These are phyloP conservation scores for Gephyroberyx darwinii DNA, from an alignment of 2,797 vertebrate genomes.

Conservation along the genomic window DNA sequence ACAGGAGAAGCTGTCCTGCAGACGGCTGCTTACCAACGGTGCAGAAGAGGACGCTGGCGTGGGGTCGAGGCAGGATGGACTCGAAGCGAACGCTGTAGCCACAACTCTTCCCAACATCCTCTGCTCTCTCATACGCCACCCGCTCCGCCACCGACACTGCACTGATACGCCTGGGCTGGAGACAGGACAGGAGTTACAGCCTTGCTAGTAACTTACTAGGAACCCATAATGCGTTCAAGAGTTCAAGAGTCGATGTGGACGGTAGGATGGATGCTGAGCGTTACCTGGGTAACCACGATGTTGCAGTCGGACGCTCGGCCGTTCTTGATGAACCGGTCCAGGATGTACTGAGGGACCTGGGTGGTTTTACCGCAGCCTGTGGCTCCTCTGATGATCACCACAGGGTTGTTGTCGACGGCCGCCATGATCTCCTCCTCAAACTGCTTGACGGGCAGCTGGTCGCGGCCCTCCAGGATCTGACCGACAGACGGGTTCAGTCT, in stretches of 20 bases:
- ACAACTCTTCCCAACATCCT: conserved; percentile 92
- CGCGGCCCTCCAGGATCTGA: conserved; percentile 85
- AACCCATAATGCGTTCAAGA: no score
- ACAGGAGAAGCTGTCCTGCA: not conserved
- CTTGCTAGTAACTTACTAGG: no score
- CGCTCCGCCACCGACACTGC: conserved; percentile 95
- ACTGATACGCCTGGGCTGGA: conserved; percentile 94
- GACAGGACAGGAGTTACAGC: not conserved
- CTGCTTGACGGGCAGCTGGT: conserved; percentile 90
- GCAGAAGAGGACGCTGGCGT: conserved; percentile 95
- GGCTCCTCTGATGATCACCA: conserved; percentile 93
- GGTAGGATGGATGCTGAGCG: not conserved
- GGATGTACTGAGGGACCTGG: conserved; percentile 95
- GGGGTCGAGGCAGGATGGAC: conserved; percentile 91
- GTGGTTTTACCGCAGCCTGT: conserved; percentile 98
- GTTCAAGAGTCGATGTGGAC: conserved; percentile 9
- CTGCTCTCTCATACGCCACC: conserved; percentile 90
- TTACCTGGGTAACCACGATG: conserved; percentile 96
- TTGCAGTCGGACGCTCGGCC: conserved; percentile 89
- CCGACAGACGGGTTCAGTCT: not conserved
- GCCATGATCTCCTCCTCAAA: conserved; percentile 90
- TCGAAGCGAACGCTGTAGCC: conserved; percentile 98
- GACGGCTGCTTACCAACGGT: conserved; percentile 87
- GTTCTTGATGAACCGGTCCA: conserved; percentile 87
- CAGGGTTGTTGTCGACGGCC: conserved; percentile 80